Evolutionary conservation across 1,140 invertebrate genomes (phyloP).

Genomic region (Drosophila simulans): DNA sequence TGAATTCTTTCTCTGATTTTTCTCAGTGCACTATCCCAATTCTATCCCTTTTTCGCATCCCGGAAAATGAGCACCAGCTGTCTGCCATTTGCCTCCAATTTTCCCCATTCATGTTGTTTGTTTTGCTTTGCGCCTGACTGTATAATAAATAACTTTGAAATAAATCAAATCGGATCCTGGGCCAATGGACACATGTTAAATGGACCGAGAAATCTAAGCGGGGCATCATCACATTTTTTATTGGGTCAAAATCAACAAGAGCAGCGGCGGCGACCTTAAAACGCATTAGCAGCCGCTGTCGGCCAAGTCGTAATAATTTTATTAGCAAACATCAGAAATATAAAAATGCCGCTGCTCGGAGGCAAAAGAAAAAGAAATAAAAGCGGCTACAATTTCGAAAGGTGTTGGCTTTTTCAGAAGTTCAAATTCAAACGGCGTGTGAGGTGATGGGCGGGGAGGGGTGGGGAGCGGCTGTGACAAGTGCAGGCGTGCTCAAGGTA

Average conservation of each 20-base stretch:
- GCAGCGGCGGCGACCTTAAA: slow-evolving; percentile 65
- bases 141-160: slow-evolving; percentile 71
- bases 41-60: slow-evolving; percentile 29
- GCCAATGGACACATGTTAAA: slow-evolving; percentile 58
- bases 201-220: slow-evolving; percentile 74
- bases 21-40: slow-evolving; percentile 1
- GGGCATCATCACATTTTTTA: slow-evolving; percentile 54
- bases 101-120: slow-evolving; percentile 22
- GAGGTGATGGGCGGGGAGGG: background rate
- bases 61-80: slow-evolving; percentile 49
- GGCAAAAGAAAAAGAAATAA: slow-evolving; percentile 39
- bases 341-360: slow-evolving; percentile 22
- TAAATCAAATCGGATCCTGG: slow-evolving; percentile 55
- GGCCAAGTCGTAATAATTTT: slow-evolving; percentile 78
- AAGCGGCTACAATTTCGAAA: slow-evolving; percentile 63
- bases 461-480: slow-evolving; percentile 50
- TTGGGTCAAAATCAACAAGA: slow-evolving; percentile 64
- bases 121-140: slow-evolving; percentile 40
- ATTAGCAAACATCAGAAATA: slow-evolving; percentile 75
- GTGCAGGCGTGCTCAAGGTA: slow-evolving; percentile 78
- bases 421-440: slow-evolving; percentile 56
- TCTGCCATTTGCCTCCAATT: background rate
- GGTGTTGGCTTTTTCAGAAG: slow-evolving; percentile 75
- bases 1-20: background rate
- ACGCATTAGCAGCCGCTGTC: slow-evolving; percentile 72